phyloP scores from a whole-genome alignment of 30 jellyfish, hydroid and myxozoan species.

The Hydractinia echinata region DNA sequence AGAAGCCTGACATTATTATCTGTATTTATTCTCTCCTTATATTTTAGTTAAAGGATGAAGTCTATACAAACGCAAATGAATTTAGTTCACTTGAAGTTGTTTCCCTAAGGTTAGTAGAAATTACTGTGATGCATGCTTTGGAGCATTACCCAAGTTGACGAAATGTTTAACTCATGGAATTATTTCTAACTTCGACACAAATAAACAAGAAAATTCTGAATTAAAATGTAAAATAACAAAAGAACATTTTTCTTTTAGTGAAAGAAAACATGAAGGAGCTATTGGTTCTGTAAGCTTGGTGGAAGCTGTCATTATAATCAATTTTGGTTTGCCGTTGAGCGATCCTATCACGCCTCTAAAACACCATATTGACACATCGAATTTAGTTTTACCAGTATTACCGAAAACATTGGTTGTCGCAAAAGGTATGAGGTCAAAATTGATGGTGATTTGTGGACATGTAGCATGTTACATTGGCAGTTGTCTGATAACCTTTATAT shows the following conservation, averaged over 20 bases:
- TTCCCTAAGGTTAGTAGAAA: background rate
- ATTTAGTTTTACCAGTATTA: slow-evolving; percentile 41
- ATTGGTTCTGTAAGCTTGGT: slow-evolving; percentile 50
- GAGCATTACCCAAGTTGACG: no score
- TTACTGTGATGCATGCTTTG: background rate
- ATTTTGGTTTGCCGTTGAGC: slow-evolving; percentile 48
- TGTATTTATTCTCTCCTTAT: background rate
- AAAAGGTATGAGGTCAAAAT: background rate
- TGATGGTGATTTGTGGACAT: no score
- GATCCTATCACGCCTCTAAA: slow-evolving; percentile 80
- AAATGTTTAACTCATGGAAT: no score
- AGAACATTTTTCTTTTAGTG: slow-evolving; percentile 30
- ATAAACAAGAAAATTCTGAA: no score
- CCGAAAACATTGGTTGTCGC: slow-evolving; percentile 44
- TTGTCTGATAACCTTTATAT: no score
- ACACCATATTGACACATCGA: slow-evolving; percentile 44
- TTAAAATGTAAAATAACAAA: no score
- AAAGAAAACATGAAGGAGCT: slow-evolving; percentile 42
- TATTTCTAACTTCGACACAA: no score
- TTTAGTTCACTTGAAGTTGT: background rate
- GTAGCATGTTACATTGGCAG: no score
- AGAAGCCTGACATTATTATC: no score
- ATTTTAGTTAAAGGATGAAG: slow-evolving; percentile 14
- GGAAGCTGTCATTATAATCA: slow-evolving; percentile 52
- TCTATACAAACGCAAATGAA: background rate